phyloP scores from a whole-genome alignment of 2,797 vertebrate species.

The Crypturellus tataupa region DNA sequence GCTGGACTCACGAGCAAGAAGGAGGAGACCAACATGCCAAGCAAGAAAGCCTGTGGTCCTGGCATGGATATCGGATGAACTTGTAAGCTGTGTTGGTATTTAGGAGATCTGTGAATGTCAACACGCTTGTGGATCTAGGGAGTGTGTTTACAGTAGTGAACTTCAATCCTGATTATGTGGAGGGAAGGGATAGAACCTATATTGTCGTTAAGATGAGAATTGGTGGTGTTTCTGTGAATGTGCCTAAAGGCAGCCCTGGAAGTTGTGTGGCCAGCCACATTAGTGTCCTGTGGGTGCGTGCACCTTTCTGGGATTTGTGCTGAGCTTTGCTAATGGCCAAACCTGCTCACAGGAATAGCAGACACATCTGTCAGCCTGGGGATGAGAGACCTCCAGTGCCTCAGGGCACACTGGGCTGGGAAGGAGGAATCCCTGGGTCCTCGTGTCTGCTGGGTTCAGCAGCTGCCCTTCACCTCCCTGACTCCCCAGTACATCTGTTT shows the following conservation, averaged over 20 bases:
- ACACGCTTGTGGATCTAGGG: not conserved
- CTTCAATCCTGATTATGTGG: not conserved
- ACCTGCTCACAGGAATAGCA: not conserved
- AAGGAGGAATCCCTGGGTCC: not conserved
- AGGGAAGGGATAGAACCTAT: not conserved
- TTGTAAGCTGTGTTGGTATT: not conserved
- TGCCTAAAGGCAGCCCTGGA: not conserved
- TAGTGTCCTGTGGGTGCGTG: not conserved
- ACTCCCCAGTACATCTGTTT: not conserved
- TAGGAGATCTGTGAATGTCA: not conserved
- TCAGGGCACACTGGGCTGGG: accelerated
- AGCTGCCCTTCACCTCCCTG: not conserved
- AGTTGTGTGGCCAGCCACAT: accelerated
- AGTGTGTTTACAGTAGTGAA: not conserved
- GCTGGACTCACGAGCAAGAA: not conserved
- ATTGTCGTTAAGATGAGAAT: not conserved
- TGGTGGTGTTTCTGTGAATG: not conserved
- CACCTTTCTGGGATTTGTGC: not conserved
- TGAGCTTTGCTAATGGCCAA: not conserved
- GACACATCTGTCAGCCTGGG: not conserved
- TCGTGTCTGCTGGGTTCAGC: not conserved
- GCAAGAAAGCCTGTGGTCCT: not conserved
- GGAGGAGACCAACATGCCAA: not conserved
- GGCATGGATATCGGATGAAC: not conserved
- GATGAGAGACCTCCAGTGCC: not conserved